Base-by-base conservation (phyloP, 2,113 vertebrate species). In the Formicarius rufipectus region DNA sequence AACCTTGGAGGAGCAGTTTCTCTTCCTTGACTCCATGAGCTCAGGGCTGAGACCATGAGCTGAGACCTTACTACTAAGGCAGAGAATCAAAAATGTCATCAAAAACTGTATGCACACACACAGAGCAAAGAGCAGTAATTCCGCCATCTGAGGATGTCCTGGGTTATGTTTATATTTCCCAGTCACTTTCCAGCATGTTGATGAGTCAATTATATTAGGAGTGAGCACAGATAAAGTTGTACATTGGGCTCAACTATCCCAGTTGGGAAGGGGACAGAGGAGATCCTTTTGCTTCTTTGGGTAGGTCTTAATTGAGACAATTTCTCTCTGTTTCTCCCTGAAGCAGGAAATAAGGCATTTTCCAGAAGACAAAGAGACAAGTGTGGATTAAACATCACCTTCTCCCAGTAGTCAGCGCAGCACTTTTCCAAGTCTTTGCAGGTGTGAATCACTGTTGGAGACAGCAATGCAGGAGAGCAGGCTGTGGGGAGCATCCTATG, bases 401-500 rank as follows among this genome's bases (percentile, higher is more conserved):
- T 50, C 78, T 12, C 27, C 30, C 3, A 6, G 30, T 17, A 40
- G 37, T 24, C n/a, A 60, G 23, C 14, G 16, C 33, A 52, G 30
- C 3, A 24, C 27, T 92, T 85, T 28, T 33, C 27, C 45, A 37
- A 64, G 73, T 44, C 40, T 62, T 50, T 77, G 21, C 40, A 84
- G 53, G 35, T 44, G 35, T 39, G 31, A 88, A 39, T 42, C 5
- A 2, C n/a, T 58, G 69, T 28, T 3, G 9, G 24, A 56, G n/a
- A 16, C 0, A 10, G 31, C 1, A 44, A 15, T 35, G 14, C 4
- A 4, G 0, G 0, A 58, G 67, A 80, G 10, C 25, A 63, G 58
- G 15, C 44, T 72, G 20, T 4, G 7, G 20, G 79, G 47, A 31
- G 4, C 6, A 23, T 31, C 47, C 33, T n/a, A 0, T 4, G 4